These are phyloP conservation scores for Aplysina aerophoba DNA, from an alignment of 37 sponge, comb jelly and placozoan species.

Conservation along the genomic window DNA sequence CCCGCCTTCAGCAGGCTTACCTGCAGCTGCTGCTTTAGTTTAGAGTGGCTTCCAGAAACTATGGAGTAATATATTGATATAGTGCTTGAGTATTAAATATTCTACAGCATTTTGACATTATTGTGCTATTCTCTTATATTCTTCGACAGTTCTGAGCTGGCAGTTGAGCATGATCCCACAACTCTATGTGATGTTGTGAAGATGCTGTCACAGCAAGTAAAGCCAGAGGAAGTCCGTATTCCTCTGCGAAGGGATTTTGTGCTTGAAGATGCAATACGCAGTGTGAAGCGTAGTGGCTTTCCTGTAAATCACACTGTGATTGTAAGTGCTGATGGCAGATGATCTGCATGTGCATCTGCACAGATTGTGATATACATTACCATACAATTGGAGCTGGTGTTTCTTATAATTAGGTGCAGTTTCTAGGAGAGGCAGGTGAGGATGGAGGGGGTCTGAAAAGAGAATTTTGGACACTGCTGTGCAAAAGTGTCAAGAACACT, in stretches of 20 bases:
- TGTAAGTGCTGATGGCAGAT: too few relatives aligned
- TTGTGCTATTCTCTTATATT: too few relatives aligned
- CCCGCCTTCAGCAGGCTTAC: too few relatives aligned
- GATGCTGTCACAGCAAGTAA: not conserved
- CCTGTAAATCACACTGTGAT: not conserved
- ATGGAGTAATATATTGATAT: too few relatives aligned
- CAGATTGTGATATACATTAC: too few relatives aligned
- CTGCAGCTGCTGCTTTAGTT: too few relatives aligned
- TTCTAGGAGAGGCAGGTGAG: not conserved
- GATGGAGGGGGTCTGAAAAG: not conserved
- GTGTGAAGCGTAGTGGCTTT: conserved; percentile 14
- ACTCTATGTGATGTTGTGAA: not conserved
- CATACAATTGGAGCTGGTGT: too few relatives aligned
- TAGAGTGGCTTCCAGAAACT: too few relatives aligned
- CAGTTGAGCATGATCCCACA: too few relatives aligned
- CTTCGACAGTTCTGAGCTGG: not conserved
- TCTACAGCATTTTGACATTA: too few relatives aligned
- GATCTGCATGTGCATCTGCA: too few relatives aligned
- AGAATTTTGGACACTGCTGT: not conserved
- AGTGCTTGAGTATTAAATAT: too few relatives aligned
- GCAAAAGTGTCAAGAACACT: not conserved
- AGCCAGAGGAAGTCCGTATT: not conserved
- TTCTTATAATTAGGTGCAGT: not conserved
- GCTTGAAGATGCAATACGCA: conserved; percentile 35
- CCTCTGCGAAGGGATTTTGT: conserved; percentile 26